Conservation (phyloP, 2,113 vertebrate species). For the Gadus macrocephalus region DNA sequence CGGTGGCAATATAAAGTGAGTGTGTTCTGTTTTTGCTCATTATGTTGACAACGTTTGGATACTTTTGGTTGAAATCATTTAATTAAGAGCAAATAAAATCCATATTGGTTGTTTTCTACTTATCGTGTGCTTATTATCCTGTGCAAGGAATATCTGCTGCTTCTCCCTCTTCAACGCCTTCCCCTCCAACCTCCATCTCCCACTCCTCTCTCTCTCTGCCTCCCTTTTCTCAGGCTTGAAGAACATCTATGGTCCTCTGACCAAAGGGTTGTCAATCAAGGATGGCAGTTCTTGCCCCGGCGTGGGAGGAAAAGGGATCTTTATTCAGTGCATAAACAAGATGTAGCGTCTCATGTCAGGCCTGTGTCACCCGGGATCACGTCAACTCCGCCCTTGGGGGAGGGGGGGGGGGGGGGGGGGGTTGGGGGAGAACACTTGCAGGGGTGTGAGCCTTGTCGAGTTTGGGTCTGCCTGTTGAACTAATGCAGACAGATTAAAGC, state of each 20-base stretch:
- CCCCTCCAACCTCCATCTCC: neutral
- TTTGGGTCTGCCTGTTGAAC: neutral
- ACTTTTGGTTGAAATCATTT: slow-evolving; percentile 66
- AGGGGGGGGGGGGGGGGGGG: too few relatives aligned
- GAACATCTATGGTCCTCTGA: neutral
- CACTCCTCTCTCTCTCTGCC: neutral
- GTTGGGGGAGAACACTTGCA: neutral
- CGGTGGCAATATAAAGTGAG: slow-evolving; percentile 66
- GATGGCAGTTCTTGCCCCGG: too few relatives aligned
- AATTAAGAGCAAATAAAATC: slow-evolving; percentile 62
- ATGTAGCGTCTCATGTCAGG: neutral
- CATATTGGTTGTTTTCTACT: slow-evolving; percentile 59
- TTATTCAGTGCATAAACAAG: too few relatives aligned
- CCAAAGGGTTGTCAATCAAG: too few relatives aligned
- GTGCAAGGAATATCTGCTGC: neutral
- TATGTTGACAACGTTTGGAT: slow-evolving; percentile 56
- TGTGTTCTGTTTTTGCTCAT: slow-evolving; percentile 57
- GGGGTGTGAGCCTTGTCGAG: neutral
- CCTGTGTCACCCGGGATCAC: neutral
- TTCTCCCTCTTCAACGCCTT: neutral
- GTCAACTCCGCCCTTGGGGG: neutral
- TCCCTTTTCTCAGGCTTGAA: neutral
- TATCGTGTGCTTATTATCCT: slow-evolving; percentile 34
- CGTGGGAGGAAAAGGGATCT: too few relatives aligned
- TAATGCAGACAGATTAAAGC: neutral